These are phyloP conservation scores for Pseudocheirus occidentalis DNA, from an alignment of 2,797 vertebrate genomes.

Conservation along the genomic window DNA sequence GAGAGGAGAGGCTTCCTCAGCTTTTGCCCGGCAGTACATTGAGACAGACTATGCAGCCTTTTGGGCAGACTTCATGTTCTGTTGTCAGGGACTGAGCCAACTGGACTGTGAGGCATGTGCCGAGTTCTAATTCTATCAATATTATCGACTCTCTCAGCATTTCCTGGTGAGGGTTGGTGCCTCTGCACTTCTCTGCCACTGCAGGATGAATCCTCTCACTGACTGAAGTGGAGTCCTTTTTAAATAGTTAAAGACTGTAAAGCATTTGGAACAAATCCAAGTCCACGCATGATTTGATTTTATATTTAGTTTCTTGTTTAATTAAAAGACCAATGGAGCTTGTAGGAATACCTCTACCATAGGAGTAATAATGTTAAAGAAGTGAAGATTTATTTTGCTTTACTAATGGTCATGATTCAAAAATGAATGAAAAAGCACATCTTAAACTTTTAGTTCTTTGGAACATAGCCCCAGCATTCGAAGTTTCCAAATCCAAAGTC, in stretches of 20 bases:
- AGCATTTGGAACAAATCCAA: constrained; percentile 18
- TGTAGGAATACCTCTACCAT: not conserved
- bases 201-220: not conserved
- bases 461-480: not conserved
- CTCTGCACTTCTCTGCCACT: not conserved
- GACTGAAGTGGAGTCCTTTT: not conserved
- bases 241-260: constrained; percentile 2
- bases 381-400: not conserved
- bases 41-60: not conserved
- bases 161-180: not conserved
- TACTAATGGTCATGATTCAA: not conserved
- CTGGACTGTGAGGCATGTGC: not conserved
- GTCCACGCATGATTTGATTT: constrained; percentile 18
- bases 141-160: not conserved
- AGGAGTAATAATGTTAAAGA: not conserved
- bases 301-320: constrained; percentile 18
- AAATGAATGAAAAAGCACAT: constrained; percentile 7
- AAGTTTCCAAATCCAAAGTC: not conserved
- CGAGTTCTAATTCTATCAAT: not conserved
- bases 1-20: not conserved
- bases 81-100: not conserved
- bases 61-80: not conserved
- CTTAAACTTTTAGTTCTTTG: constrained; percentile 7
- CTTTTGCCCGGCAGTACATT: not conserved
- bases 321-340: constrained; percentile 8